A percentile compares a stretch with the other conserved stretches of the same genome.
Evolutionary conservation across 2,888 invertebrate genomes (phyloP).

Genomic region (Crioceris asparagi): DNA sequence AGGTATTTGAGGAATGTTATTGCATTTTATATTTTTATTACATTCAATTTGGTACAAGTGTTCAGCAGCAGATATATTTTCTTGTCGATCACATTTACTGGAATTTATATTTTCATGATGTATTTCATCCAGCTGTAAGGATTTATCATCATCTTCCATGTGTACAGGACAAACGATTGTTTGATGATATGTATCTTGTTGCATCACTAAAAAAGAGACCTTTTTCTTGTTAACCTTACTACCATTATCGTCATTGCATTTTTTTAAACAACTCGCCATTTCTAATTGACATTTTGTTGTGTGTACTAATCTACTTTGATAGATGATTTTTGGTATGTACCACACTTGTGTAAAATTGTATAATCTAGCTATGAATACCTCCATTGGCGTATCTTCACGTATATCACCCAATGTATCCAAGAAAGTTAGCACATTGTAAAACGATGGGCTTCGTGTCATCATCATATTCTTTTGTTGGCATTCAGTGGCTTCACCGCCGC

Average conservation of each 20-base stretch:
- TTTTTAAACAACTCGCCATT: slow-evolving; percentile 16
- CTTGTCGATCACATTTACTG: too few relatives aligned
- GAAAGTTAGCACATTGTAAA: slow-evolving; percentile 23
- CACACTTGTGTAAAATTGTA: slow-evolving; percentile 5
- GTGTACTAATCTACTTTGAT: slow-evolving; percentile 8
- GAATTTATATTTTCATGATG: too few relatives aligned
- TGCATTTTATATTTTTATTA: too few relatives aligned
- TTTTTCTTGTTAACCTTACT: slow-evolving; percentile 9
- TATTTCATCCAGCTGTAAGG: too few relatives aligned
- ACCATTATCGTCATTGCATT: slow-evolving; percentile 6
- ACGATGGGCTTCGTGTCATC: slow-evolving; percentile 17
- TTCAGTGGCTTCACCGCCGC: too few relatives aligned
- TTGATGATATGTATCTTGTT: slow-evolving; percentile 19
- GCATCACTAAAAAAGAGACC: slow-evolving; percentile 20
- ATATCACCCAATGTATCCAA: slow-evolving; percentile 21
- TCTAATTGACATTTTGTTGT: slow-evolving; percentile 4
- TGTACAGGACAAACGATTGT: slow-evolving; percentile 14
- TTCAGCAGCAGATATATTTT: too few relatives aligned
- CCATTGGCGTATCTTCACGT: slow-evolving; percentile 15
- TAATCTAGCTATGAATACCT: slow-evolving; percentile 15
- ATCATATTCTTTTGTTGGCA: background rate
- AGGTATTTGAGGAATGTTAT: too few relatives aligned
- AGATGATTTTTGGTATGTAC: slow-evolving; percentile 3
- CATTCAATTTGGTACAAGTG: too few relatives aligned
- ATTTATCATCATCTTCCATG: slow-evolving; percentile 1